Percentiles rank a stretch among this genome's conserved stretches.
Evolutionary conservation across 2,888 invertebrate species (phyloP).

Genomic region (Subacronicta megacephala): DNA sequence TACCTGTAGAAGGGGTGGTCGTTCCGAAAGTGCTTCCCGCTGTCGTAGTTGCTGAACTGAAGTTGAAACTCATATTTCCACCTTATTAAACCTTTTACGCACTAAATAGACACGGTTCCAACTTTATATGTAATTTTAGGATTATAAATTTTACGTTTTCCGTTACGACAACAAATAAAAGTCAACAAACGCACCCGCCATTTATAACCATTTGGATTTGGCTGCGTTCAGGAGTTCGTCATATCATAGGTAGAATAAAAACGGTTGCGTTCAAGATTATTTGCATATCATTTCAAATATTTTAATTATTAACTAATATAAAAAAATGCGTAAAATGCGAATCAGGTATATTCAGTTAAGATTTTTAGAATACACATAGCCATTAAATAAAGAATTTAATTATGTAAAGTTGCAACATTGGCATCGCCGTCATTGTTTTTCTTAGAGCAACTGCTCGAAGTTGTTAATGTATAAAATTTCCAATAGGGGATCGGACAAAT

Average conservation of each 20-base stretch:
- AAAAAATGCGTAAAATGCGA: too few species aligned
- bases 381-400: too few species aligned
- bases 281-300: too few species aligned
- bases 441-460: too few species aligned
- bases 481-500: too few species aligned
- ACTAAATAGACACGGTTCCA: constrained; percentile 16
- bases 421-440: too few species aligned
- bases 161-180: constrained; percentile 55
- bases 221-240: constrained; percentile 20
- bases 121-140: constrained; percentile 11
- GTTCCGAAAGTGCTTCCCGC: constrained; percentile 76
- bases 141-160: constrained; percentile 30
- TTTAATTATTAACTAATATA: too few species aligned
- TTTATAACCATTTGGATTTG: constrained; percentile 21
- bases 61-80: constrained; percentile 75
- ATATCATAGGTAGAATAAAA: too few species aligned
- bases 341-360: too few species aligned
- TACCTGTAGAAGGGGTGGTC: constrained; percentile 76
- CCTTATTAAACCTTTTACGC: constrained; percentile 9
- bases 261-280: constrained; percentile 17
- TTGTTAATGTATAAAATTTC: too few species aligned
- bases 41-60: constrained; percentile 75
- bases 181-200: constrained; percentile 51
- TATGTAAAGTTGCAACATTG: too few species aligned
- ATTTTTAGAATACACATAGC: too few species aligned